phyloP scores from a whole-genome alignment of 2,113 vertebrate species.

The Callionymus lyra region DNA sequence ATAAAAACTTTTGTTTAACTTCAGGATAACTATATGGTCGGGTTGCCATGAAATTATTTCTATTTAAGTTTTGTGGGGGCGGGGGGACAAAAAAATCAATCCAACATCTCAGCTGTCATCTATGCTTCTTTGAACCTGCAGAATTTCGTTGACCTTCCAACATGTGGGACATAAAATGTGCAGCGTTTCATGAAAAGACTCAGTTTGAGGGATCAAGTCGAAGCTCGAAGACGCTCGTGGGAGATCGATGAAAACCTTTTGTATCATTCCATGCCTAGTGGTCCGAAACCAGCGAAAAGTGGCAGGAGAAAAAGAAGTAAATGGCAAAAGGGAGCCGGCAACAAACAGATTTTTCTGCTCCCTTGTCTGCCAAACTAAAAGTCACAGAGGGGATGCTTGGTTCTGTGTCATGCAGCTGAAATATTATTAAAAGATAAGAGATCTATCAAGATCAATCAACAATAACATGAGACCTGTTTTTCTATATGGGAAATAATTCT shows the following conservation, averaged over 20 bases:
- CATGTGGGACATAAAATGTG: slow-evolving; percentile 30
- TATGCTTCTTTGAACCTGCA: slow-evolving; percentile 7
- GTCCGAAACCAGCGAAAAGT: slow-evolving; percentile 22
- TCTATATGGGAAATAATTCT: too few species aligned
- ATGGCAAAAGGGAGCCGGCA: slow-evolving; percentile 8
- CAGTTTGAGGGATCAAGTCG: slow-evolving; percentile 32
- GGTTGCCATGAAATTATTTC: too few species aligned
- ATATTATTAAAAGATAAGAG: slow-evolving; percentile 3
- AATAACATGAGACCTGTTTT: too few species aligned
- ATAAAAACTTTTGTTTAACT: too few species aligned
- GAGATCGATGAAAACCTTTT: slow-evolving; percentile 50
- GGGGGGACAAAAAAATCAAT: neutral
- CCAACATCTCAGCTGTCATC: neutral
- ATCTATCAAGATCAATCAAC: too few species aligned
- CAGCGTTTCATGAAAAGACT: slow-evolving; percentile 42
- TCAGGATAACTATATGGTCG: too few species aligned
- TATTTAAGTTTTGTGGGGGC: too few species aligned
- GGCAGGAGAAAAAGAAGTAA: slow-evolving; percentile 26
- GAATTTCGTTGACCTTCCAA: slow-evolving; percentile 28
- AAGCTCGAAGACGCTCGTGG: slow-evolving; percentile 31
- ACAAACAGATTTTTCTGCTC: slow-evolving; percentile 14
- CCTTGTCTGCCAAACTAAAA: slow-evolving; percentile 25
- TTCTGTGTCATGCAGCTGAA: slow-evolving; percentile 11
- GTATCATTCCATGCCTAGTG: slow-evolving; percentile 22
- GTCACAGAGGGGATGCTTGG: slow-evolving; percentile 13